Evolutionary conservation across 2,113 vertebrate genomes (phyloP).

Genomic region (Amazona guildingii): DNA sequence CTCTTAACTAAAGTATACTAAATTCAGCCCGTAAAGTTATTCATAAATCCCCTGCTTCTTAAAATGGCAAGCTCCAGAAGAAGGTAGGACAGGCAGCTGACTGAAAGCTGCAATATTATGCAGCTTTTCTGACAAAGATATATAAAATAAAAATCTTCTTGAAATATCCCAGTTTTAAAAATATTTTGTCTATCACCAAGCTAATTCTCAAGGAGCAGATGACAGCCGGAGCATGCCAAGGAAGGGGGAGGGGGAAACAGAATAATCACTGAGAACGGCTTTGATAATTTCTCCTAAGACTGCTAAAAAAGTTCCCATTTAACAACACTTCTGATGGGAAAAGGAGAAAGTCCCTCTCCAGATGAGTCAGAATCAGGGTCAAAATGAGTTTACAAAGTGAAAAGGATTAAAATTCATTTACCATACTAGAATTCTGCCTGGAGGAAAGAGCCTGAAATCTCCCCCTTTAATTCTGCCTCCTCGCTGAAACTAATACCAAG

Average conservation of each 20-base stretch:
- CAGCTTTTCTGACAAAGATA: conserved; percentile 46
- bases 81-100: conserved; percentile 62
- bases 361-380: not conserved
- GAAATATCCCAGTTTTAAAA: conserved; percentile 60
- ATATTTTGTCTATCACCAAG: conserved; percentile 46
- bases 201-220: conserved; percentile 53
- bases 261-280: conserved; percentile 17
- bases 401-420: not conserved
- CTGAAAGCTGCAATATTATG: conserved; percentile 56
- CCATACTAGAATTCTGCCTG: not conserved
- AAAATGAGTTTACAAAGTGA: not conserved
- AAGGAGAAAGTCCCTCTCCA: not conserved
- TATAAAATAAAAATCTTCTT: conserved; percentile 47
- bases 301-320: not conserved
- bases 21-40: conserved; percentile 41
- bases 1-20: conserved; percentile 26
- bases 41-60: conserved; percentile 51
- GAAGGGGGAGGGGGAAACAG: conserved; percentile 1
- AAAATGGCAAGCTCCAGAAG: conserved; percentile 48
- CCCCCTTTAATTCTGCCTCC: not conserved
- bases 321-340: not conserved
- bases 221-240: conserved; percentile 42
- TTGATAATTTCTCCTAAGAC: conserved; percentile 5
- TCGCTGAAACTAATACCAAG: not conserved
- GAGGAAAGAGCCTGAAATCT: not conserved